phyloP scores from a whole-genome alignment of 2,888 invertebrate species.

The Pterobdella sp. region DNA sequence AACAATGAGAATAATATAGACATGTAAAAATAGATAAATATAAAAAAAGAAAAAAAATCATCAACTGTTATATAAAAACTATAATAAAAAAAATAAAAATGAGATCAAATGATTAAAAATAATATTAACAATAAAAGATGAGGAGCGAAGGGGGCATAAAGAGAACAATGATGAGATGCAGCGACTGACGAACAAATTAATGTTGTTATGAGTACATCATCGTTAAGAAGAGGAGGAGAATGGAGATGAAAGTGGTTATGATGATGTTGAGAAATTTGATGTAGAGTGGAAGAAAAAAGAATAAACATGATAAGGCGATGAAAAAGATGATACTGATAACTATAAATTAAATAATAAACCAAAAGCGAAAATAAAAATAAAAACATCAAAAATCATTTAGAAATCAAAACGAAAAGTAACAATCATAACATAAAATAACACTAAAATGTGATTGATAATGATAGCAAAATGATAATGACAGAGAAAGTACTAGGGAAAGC shows the following conservation, averaged over 20 bases:
- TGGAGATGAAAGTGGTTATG: too few relatives aligned
- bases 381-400: not conserved
- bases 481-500: too few relatives aligned
- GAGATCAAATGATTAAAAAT: not conserved
- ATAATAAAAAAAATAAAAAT: not conserved
- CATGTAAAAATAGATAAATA: not conserved
- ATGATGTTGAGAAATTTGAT: too few relatives aligned
- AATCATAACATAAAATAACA: not conserved
- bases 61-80: not conserved
- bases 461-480: conserved; percentile 29
- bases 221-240: too few relatives aligned
- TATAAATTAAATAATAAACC: not conserved
- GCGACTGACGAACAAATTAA: too few relatives aligned
- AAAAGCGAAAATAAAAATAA: not conserved
- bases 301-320: too few relatives aligned
- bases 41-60: not conserved
- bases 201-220: too few relatives aligned
- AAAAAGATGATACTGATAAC: too few relatives aligned
- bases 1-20: not conserved
- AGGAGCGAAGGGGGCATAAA: not conserved
- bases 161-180: not conserved
- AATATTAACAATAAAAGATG: not conserved
- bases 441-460: conserved; percentile 23
- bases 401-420: not conserved
- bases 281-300: too few relatives aligned